Base-by-base conservation (phyloP, 2,888 invertebrate species). In the Lydus trimaculatus region DNA sequence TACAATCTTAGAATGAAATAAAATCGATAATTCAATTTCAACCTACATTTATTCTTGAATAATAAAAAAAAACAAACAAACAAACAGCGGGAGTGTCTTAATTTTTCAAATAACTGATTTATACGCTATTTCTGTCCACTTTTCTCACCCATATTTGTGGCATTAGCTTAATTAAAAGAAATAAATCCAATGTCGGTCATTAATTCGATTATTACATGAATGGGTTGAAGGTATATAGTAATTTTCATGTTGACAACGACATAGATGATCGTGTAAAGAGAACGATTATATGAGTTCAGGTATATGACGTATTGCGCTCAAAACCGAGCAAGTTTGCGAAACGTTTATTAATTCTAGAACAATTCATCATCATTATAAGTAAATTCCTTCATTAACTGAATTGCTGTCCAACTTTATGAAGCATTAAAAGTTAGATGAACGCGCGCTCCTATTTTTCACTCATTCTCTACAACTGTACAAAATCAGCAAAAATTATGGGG, bases 281-380 rank as follows among this genome's bases (percentile, higher is more conserved):
- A 48, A 48, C 3, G 48, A 20, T 48, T 48, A 48, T 48, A n/a
- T 17, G 48, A 48, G 20, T 48, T 48, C 48, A 65, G 36, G 39
- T 58, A 8, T 20, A 62, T 62, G 62, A 62, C 60, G 60, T 60
- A 60, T 60, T 60, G 36, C 60, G 60, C 31, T 60, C 60, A 60
- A 60, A 60, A 67, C 73, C 68, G 69, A 66, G 66, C 68, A 69
- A 69, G 70, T 65, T 68, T 67, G 65, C 70, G 65, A 70, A 73
- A 72, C 75, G 74, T 75, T 76, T 80, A 80, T 82, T 80, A 81
- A 81, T 80, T 80, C 75, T 72, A 66, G 64, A 74, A 79, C 78
- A 76, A 81, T 82, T 79, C 78, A 81, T 82, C 82, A 82, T 80
- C 80, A 78, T 81, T 81, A 80, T 76, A 76, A 76, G 78, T 73